Percentiles rank a stretch among this genome's conserved stretches.
Conservation (phyloP, 37 sponge, comb jelly and placozoan genomes). For the Sycon ciliatum region DNA sequence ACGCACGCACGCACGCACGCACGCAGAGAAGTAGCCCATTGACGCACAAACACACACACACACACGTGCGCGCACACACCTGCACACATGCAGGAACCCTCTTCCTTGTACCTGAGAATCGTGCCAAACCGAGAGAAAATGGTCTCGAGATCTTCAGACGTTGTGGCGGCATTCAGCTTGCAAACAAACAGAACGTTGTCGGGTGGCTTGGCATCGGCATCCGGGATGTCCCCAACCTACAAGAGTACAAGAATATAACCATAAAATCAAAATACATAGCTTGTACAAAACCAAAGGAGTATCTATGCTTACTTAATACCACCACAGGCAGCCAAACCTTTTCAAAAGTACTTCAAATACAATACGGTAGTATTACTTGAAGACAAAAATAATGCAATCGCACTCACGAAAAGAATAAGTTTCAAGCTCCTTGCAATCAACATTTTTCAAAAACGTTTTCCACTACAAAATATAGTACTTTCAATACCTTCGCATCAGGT, state of each 20-base stretch:
- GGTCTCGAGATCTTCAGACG: slow-evolving; percentile 88
- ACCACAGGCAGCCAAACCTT: neutral
- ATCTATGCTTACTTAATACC: neutral
- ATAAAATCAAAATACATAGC: slow-evolving; percentile 13
- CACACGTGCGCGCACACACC: neutral
- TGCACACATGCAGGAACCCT: too few relatives aligned
- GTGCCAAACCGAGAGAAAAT: slow-evolving; percentile 95
- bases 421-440: too few relatives aligned
- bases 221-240: slow-evolving; percentile 81
- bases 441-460: too few relatives aligned
- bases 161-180: slow-evolving; percentile 89
- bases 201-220: slow-evolving; percentile 93
- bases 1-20: neutral
- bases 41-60: neutral
- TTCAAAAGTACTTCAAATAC: neutral
- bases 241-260: slow-evolving; percentile 13
- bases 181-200: slow-evolving; percentile 96
- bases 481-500: too few relatives aligned
- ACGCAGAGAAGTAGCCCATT: neutral
- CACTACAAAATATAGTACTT: too few relatives aligned
- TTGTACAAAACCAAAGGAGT: neutral
- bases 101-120: slow-evolving; percentile 54
- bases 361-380: too few relatives aligned
- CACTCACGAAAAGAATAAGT: too few relatives aligned
- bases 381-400: too few relatives aligned